Evolutionary conservation across 2,113 vertebrate species (phyloP), one percentile per base, ranked within the genome.

Genomic region (Lampris incognitus): DNA sequence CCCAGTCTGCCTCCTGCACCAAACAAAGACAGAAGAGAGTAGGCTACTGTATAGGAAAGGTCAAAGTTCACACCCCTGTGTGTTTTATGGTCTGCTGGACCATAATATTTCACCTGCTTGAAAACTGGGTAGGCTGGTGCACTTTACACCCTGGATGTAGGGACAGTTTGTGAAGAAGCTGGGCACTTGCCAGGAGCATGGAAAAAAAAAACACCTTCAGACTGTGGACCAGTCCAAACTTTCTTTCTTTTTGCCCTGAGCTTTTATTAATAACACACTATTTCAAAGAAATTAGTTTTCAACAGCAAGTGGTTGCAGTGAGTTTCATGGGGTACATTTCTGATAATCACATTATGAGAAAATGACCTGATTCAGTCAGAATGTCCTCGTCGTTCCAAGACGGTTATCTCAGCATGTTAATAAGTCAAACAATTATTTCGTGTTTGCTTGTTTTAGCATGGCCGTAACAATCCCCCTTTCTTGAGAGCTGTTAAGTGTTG

Each of bases 21-120:
- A 88, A 86, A 87, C 81, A 91, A 86, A 92, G 84, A 84, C 61
- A 66, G 56, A 13, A 85, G 73, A 91, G 82, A 90, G 89, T 72
- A 65, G 72, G 66, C 83, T 85, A 82, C 91, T 91, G 89, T 90
- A 78, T 72, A 24, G 68, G 64, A 70, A 72, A 67, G 82, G 89
- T 86, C 85, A 80, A 68, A 81, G 85, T 82, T 87, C 79, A 84
- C 69, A 72, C 85, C 88, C 71, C 76, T 79, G 81, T 88, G 78
- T 83, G 82, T 87, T 90, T 91, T 89, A 89, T 60, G 84, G 87
- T 90, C 82, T 82, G 81, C 71, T 85, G 75, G 87, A 87, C 86
- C 69, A 60, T 71, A 80, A 84, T 82, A 63, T 87, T 86, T 90
- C 76, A 91, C 87, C 75, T 89, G 81, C 79, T 88, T 74, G 70